A percentile compares a stretch with the other conserved stretches of the same genome.
Evolutionary conservation across 2,113 vertebrate genomes (phyloP).

Genomic region (Anolis carolinensis): DNA sequence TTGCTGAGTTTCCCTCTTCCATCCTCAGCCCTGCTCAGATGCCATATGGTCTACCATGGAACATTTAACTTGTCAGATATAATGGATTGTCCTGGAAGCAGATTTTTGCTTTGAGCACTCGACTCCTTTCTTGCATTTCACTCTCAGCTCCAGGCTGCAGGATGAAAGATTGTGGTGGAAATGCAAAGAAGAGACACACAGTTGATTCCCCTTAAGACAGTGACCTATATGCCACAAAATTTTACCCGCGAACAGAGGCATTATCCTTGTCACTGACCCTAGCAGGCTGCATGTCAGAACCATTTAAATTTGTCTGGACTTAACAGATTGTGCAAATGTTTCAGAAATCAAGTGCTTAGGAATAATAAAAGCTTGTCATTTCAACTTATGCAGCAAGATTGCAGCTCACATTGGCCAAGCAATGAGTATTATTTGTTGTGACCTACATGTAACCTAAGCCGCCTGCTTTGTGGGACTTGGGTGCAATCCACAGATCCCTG

Average conservation of each 20-base stretch:
- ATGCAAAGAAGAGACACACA: conserved; percentile 67
- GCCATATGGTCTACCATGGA: conserved; percentile 91
- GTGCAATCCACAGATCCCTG: neutral
- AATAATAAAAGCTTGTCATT: conserved; percentile 67
- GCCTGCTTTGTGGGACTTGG: conserved; percentile 49
- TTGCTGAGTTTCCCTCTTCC: conserved; percentile 80
- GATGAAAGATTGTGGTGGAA: conserved; percentile 81
- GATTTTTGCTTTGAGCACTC: conserved; percentile 87
- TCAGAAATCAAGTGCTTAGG: conserved; percentile 68
- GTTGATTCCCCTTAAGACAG: conserved; percentile 77
- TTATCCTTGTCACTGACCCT: conserved; percentile 76
- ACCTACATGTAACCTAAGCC: conserved; percentile 63
- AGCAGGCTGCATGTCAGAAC: conserved; percentile 75
- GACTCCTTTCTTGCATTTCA: conserved; percentile 79
- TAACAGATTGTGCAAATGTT: conserved; percentile 74
- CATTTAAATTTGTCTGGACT: conserved; percentile 74
- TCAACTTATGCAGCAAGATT: conserved; percentile 54
- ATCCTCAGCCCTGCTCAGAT: conserved; percentile 76
- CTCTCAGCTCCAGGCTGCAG: conserved; percentile 79
- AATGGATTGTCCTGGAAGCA: conserved; percentile 93
- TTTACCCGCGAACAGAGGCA: conserved; percentile 77
- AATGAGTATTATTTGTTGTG: conserved; percentile 62
- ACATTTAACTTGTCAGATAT: conserved; percentile 93
- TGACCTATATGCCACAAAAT: conserved; percentile 78
- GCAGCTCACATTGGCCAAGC: conserved; percentile 44